Base-by-base conservation (phyloP, 2,797 vertebrate genomes). In the Myotis planiceps region DNA sequence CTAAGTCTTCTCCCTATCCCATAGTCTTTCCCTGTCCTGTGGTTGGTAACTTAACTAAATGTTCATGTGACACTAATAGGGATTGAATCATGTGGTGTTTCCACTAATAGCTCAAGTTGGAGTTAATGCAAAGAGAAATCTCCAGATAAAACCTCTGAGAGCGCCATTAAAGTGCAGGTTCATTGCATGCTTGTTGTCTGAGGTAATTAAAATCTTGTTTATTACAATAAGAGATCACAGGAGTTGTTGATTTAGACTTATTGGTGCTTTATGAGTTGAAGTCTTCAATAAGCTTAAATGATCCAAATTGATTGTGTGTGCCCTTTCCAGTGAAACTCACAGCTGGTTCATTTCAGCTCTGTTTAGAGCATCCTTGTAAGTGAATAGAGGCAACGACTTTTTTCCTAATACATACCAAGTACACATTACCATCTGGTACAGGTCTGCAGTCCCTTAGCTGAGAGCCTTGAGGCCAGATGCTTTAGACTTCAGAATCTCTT, bases 231-330 rank as follows among this genome's bases (percentile, higher is more conserved):
- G 71, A 89, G 66, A 94, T 92, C 14, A 5, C 29, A 16, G 88
- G 90, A 97, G 80, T 81, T 94, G 95, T 97, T 96, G 96, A 90
- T 95, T 97, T 88, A 92, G 88, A 95, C 95, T 91, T 97, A 95
- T 23, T 69, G 69, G 92, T 79, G 72, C 91, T 96, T 94, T 96
- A 96, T 96, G 92, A 96, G 86, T 97, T 96, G 94, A 97, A 96
- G 92, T 97, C 95, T 96, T 97, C 95, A 97, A 66, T 95, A 97
- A 97, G 72, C 90, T 96, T 97, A 96, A 98, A 79, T 96, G 97
- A 97, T 97, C 92, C 94, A 96, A 83, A 96, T 94, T 97, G 92
- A 97, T 96, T 84, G 51, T 88, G 71, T 95, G 51, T 81, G 71
- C 84, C 94, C 96, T 96, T 97, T 96, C 45, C 39, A 79, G 80